Base-by-base conservation (phyloP, 2,113 vertebrate species). In the Oncorhynchus keta region DNA sequence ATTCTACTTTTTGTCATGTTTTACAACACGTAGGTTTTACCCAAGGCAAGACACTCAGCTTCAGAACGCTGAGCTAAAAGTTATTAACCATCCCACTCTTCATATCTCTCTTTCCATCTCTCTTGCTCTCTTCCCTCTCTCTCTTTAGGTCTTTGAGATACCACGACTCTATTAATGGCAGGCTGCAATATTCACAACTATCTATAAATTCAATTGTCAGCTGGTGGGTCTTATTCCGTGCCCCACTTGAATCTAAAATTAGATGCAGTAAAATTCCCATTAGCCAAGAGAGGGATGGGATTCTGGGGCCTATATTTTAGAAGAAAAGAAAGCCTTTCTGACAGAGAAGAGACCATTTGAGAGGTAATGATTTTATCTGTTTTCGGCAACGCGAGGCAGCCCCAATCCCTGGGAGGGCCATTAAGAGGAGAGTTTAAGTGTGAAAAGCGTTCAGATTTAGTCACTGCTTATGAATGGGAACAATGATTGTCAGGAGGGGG, bases 191-290 rank as follows among this genome's bases (percentile, higher is more conserved):
- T 96, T 96, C 95, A 96, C 94, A 95, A 95, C 93, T 94, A 95
- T 96, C 95, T 96, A 96, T 98, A 97, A 97, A 99, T 96, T 95
- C 94, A 96, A 96, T 95, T 96, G 96, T 97, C 96, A 96, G 94
- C 93, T 83, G 68, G 93, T 94, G 89, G 93, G 87, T 95, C 95
- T 97, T 96, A 95, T 94, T 95, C 95, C 90, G 90, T 94, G 93
- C 94, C 86, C 92, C 91, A 92, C 94, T 95, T 94, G 94, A 96
- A 95, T 96, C 94, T 95, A 95, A 95, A 96, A 96, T 96, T 96
- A 95, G 94, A 96, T 92, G 94, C 95, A 96, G 94, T 97, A 97
- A 96, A 96, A 97, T 96, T 96, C 95, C 93, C 95, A 96, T 97
- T 96, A 96, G 95, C 93, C 93, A 90, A 93, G 94, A 94, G 92